Evolutionary conservation across 1,140 invertebrate species (phyloP), one percentile per base, ranked within the genome.

Genomic region (Zaprionus taronus): DNA sequence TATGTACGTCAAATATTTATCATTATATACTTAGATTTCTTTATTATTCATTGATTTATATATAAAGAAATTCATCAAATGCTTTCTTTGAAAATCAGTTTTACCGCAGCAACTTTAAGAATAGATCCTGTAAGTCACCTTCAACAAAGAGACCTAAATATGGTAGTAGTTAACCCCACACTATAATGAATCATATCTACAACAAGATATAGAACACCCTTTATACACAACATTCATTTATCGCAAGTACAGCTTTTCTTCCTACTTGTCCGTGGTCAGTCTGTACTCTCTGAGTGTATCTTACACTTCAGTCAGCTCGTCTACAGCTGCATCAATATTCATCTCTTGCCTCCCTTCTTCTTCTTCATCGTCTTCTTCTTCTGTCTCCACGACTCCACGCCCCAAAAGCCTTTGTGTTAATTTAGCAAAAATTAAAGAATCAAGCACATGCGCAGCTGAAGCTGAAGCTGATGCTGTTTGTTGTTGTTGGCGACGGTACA

Each of bases 351-450:
- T 28, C 12, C 17, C 22, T 12, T n/a, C 24, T 22, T 56, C 58
- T 41, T 5, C 38, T 41, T 41, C 38, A 1, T 41, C 15, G n/a
- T 41, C 7, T 17, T 44, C 15, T 41, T 41, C 7, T 17, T 44
- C 41, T 44, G 2, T n/a, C 15, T 17, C 5, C 2, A 53, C 61
- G 2, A 7, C 15, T 17, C 5, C 2, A 53, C 61, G 61, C 67
- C 73, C 73, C 58, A 65, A 64, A 58, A 56, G 38, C 66, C 60
- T 63, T 70, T 75, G 58, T 74, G 72, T 75, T 75, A 70, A 70
- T 75, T 75, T 70, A 75, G 72, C 67, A 71, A 76, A 76, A 64
- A 76, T 41, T 60, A 28, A 51, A 61, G 72, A 75, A 41, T 68
- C 72, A 49, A 69, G 61, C 65, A 60, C 31, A 72, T 72, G 55